Base-by-base conservation (phyloP, 2,888 invertebrate species). In the Lasiommata megera region DNA sequence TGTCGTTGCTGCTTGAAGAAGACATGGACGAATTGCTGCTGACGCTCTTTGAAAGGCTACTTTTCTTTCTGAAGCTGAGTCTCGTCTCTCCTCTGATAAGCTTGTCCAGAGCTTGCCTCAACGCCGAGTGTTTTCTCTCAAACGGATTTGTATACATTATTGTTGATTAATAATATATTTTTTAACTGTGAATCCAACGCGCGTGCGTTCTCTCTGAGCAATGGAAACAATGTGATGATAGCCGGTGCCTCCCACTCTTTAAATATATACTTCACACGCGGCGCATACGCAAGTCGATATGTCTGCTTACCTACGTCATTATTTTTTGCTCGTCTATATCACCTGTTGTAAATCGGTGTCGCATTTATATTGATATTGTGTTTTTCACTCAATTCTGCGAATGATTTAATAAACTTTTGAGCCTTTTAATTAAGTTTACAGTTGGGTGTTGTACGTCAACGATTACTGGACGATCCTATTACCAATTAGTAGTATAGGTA, bases 101-200 rank as follows among this genome's bases (percentile, higher is more conserved):
- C 60, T 92, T 92, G 75, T 94, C 94, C 70, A 94, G 82, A 71
- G 93, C 91, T 74, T 94, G 94, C 68, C 94, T 91, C 74, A 94
- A 88, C 56, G 93, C 93, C 12, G 93, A 94, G 76, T 94, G 94
- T 69, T 94, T 94, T 67, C 94, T 92, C 67, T 94, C 94, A 75
- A 94, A 94, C 54, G 94, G 94, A 77, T 94, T 94, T 60, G 94
- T 93, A 71, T 92, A 94, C 94, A 94, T 94, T 68, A 81, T 34
- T 89, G 54, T 52, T 31, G 34, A 36, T 43, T 57, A n/a, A 53
- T 34, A 40, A 18, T 14, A 5, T 18, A 8, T 50, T 31, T 11
- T 29, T 29, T 29, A 12, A 23, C 18, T 16, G 23, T 31, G 9
- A 18, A 36, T 7, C 17, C 6, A 3, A 16, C 41, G 37, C 63